These are phyloP conservation scores for Theretra japonica DNA, from an alignment of 2,888 invertebrate species.

Conservation along the genomic window DNA sequence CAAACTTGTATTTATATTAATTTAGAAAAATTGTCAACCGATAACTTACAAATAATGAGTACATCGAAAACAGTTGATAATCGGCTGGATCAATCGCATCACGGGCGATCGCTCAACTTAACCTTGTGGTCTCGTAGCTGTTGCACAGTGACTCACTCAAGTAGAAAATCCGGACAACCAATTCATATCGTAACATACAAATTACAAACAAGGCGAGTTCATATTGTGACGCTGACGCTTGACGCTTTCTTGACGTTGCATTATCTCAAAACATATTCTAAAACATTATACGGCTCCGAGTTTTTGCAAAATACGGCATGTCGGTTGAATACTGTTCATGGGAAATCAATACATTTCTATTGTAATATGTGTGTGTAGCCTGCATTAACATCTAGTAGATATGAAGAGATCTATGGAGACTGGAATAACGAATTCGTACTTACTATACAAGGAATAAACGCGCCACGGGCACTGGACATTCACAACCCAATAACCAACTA, in stretches of 20 bases:
- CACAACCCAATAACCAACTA: conserved; percentile 59
- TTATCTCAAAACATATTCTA: conserved; percentile 70
- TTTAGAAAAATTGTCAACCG: conserved; percentile 82
- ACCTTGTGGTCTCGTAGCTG: conserved; percentile 81
- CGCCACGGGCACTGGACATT: conserved; percentile 59
- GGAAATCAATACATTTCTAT: conserved; percentile 82
- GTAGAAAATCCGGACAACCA: conserved; percentile 77
- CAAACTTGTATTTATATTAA: conserved; percentile 77
- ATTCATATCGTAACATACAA: conserved; percentile 44
- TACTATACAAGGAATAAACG: conserved; percentile 79
- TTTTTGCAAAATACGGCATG: conserved; percentile 82
- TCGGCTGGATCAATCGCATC: conserved; percentile 64
- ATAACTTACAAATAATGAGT: conserved; percentile 71
- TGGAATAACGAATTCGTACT: conserved; percentile 82
- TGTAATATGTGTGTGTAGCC: conserved; percentile 83
- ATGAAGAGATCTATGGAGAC: conserved; percentile 80
- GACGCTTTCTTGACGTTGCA: conserved; percentile 53
- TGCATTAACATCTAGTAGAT: conserved; percentile 76
- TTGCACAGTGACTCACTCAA: conserved; percentile 79
- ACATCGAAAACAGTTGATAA: conserved; percentile 57
- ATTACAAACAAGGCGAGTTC: conserved; percentile 45
- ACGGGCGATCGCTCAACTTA: conserved; percentile 58
- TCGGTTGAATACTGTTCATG: conserved; percentile 76
- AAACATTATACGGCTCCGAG: conserved; percentile 78
- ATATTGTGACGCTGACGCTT: conserved; percentile 46